phyloP scores from a whole-genome alignment of 2,888 invertebrate species.

The Limnephilus rhombicus region DNA sequence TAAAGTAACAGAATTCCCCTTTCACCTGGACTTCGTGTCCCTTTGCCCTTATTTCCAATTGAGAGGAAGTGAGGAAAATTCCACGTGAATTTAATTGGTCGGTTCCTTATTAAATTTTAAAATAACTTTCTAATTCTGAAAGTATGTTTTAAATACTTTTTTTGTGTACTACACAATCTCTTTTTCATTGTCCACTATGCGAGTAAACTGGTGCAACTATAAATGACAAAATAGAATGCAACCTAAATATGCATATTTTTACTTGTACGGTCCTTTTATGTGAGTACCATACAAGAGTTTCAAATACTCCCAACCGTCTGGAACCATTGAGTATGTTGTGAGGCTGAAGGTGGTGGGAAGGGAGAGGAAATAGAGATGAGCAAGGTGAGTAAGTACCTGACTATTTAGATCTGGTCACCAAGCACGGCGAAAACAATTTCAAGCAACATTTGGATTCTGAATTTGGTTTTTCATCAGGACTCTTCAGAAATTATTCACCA shows the following conservation, averaged over 20 bases:
- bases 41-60: not conserved
- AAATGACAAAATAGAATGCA: not conserved
- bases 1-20: not conserved
- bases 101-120: not conserved
- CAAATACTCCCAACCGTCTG: no score
- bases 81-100: not conserved
- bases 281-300: no score
- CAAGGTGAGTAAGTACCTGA: no score
- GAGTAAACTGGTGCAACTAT: not conserved
- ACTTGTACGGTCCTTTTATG: no score
- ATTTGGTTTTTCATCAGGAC: no score
- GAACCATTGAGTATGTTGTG: no score
- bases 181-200: not conserved
- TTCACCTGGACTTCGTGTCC: constrained; percentile 3
- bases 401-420: no score
- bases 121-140: not conserved
- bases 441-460: no score
- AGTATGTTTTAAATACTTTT: not conserved
- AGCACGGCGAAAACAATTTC: no score
- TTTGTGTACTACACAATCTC: not conserved
- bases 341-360: no score
- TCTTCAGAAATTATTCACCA: no score
- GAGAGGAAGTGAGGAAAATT: not conserved
- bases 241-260: not conserved
- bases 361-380: no score